Evolutionary conservation across 2,888 invertebrate genomes (phyloP).

Genomic region (Hydraecia micacea): DNA sequence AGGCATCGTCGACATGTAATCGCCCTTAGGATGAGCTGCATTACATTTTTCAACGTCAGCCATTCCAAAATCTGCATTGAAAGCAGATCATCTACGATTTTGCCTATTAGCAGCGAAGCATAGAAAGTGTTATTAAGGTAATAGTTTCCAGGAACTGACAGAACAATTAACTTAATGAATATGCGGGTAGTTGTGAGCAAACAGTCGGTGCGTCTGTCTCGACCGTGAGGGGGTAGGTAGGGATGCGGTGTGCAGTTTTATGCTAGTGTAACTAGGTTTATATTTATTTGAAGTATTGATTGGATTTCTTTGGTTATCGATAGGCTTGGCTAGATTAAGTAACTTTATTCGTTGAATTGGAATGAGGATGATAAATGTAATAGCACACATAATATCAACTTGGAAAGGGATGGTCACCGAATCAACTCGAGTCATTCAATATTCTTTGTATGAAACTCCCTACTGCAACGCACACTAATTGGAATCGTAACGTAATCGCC

Average conservation of each 20-base stretch:
- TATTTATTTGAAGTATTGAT: background rate
- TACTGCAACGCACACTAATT: too few species aligned
- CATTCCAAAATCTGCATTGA: constrained; percentile 13
- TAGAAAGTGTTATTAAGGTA: constrained; percentile 67
- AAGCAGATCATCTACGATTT: constrained; percentile 19
- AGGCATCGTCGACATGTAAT: too few species aligned
- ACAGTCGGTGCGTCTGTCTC: constrained; percentile 46
- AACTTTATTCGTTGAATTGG: background rate
- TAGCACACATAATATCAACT: too few species aligned
- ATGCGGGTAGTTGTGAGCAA: constrained; percentile 71
- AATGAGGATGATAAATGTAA: background rate
- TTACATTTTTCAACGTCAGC: background rate
- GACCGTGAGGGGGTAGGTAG: background rate
- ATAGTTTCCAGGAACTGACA: constrained; percentile 73
- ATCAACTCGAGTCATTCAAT: too few species aligned
- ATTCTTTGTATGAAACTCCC: too few species aligned
- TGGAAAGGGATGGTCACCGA: too few species aligned
- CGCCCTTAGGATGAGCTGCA: background rate
- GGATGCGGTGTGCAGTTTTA: background rate
- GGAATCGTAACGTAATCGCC: too few species aligned
- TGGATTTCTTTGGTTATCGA: background rate
- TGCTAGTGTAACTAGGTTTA: background rate
- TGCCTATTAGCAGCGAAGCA: constrained; percentile 37
- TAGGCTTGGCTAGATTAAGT: background rate
- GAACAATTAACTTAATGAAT: constrained; percentile 83